Conservation (phyloP, 2,888 invertebrate species). For the Cerastis leucographa region DNA sequence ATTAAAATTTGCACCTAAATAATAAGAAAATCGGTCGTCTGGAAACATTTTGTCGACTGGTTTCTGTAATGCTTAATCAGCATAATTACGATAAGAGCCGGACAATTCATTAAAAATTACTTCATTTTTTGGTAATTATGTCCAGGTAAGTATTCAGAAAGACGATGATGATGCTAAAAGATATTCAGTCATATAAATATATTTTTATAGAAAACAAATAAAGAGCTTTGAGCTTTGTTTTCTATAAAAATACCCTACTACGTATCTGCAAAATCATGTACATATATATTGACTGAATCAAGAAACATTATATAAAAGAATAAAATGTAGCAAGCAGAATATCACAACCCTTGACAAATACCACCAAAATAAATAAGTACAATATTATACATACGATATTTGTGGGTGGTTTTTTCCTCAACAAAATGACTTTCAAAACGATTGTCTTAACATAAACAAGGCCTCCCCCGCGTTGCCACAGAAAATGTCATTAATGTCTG, state of each 20-base stretch:
- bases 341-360: background rate
- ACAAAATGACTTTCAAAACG: conserved; percentile 89
- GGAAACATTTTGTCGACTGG: background rate
- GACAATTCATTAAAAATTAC: background rate
- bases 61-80: background rate
- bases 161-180: background rate
- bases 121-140: background rate
- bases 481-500: conserved; percentile 91
- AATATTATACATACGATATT: conserved; percentile 52
- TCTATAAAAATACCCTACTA: too few relatives aligned
- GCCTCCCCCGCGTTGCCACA: conserved; percentile 82
- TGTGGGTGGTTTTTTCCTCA: conserved; percentile 77
- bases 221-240: too few relatives aligned
- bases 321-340: background rate
- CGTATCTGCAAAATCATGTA: background rate
- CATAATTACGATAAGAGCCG: background rate
- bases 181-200: background rate
- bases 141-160: background rate
- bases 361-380: background rate
- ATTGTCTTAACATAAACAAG: conserved; percentile 88
- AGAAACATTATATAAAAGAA: background rate
- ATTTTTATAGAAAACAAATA: background rate
- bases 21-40: conserved; percentile 31
- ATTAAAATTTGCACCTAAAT: conserved; percentile 58
- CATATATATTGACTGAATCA: background rate